Conservation (phyloP, 1,140 invertebrate genomes). For the Pomacea maculata region DNA sequence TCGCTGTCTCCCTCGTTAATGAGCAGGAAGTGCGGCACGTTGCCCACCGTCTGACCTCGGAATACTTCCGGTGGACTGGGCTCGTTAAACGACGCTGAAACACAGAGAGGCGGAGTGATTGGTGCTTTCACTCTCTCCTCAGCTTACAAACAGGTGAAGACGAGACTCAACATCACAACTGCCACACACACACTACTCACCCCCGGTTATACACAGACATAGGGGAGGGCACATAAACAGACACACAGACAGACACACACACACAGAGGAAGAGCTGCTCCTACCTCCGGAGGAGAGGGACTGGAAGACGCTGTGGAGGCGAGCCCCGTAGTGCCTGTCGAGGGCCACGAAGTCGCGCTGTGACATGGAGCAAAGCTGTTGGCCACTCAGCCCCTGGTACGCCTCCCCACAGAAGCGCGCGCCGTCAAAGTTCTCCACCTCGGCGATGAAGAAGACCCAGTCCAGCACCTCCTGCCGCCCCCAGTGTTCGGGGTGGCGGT, state of each 20-base stretch:
- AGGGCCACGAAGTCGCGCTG: slow-evolving; percentile 42
- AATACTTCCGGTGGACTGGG: slow-evolving; percentile 3
- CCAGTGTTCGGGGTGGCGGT: slow-evolving; percentile 57
- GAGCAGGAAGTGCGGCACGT: slow-evolving; percentile 4
- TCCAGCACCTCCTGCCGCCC: slow-evolving; percentile 46
- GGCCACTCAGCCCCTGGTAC: slow-evolving; percentile 50
- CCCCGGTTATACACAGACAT: no score
- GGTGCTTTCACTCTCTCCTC: no score
- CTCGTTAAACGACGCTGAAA: background rate
- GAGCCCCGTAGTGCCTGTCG: slow-evolving; percentile 45
- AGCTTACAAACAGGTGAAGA: no score
- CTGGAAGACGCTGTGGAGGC: slow-evolving; percentile 42
- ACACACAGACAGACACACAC: slow-evolving; percentile 4
- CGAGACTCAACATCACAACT: no score
- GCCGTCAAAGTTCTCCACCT: slow-evolving; percentile 35
- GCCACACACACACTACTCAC: no score
- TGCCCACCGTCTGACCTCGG: background rate
- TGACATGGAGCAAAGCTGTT: slow-evolving; percentile 48
- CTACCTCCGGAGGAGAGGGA: slow-evolving; percentile 32
- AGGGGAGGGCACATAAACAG: no score
- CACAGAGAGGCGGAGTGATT: background rate
- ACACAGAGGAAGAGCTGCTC: background rate
- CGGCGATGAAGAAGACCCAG: slow-evolving; percentile 52
- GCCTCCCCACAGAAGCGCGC: slow-evolving; percentile 49
- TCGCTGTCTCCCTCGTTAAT: no score